These are phyloP conservation scores for Fragum sueziense DNA, from an alignment of 2,888 invertebrate genomes.

Conservation along the genomic window DNA sequence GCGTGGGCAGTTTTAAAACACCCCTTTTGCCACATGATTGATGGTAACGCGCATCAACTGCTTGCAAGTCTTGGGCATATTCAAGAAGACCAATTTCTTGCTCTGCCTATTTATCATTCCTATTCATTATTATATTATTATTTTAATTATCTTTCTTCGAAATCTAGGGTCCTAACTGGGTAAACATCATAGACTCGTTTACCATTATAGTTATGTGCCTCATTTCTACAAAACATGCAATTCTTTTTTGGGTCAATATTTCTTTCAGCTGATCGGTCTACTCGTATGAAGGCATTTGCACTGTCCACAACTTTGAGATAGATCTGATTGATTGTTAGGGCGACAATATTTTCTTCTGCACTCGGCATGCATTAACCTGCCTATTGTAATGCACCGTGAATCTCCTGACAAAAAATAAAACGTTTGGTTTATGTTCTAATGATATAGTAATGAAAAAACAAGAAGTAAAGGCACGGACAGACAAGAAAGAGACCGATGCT, in stretches of 20 bases:
- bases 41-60: slow-evolving; percentile 61
- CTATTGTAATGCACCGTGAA: too few relatives aligned
- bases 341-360: too few relatives aligned
- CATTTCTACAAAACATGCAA: slow-evolving; percentile 27
- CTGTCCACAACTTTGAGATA: too few relatives aligned
- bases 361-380: too few relatives aligned
- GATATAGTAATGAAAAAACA: too few relatives aligned
- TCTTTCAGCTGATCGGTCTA: background rate
- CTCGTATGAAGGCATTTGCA: background rate
- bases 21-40: slow-evolving; percentile 60
- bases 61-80: slow-evolving; percentile 52
- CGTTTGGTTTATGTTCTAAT: too few relatives aligned
- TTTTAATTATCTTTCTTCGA: slow-evolving; percentile 15
- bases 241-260: background rate
- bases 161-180: slow-evolving; percentile 23
- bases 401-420: too few relatives aligned
- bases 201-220: slow-evolving; percentile 1
- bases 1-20: too few relatives aligned
- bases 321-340: too few relatives aligned
- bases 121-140: background rate
- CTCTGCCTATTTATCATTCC: slow-evolving; percentile 33
- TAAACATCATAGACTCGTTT: slow-evolving; percentile 8
- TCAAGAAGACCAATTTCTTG: slow-evolving; percentile 32
- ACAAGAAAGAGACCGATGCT: too few relatives aligned
- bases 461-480: too few relatives aligned